Evolutionary conservation across 2,888 invertebrate genomes (phyloP).

Genomic region (Toxonevra muliebris): DNA sequence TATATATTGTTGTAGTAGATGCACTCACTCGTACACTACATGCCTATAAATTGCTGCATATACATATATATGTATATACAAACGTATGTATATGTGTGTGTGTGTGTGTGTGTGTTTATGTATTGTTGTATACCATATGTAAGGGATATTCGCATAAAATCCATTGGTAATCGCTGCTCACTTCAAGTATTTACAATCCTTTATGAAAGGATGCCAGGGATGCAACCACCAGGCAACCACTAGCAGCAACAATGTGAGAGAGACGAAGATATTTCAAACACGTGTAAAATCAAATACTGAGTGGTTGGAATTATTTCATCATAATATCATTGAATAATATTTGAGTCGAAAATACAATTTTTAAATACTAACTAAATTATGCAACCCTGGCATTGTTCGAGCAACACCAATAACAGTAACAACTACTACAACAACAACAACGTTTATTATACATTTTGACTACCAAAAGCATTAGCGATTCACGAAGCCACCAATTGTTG

Average conservation of each 20-base stretch:
- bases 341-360: too few relatives aligned
- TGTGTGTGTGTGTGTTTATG: neutral
- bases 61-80: neutral
- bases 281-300: too few relatives aligned
- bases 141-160: neutral
- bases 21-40: neutral
- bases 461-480: neutral
- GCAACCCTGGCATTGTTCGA: too few relatives aligned
- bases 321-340: too few relatives aligned
- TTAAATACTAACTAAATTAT: too few relatives aligned
- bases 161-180: neutral
- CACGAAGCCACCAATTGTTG: neutral
- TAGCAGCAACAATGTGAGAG: too few relatives aligned
- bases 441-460: conserved; percentile 7
- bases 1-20: conserved; percentile 3
- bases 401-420: neutral
- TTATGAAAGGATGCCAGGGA: too few relatives aligned
- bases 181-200: neutral
- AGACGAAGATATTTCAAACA: too few relatives aligned
- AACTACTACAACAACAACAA: conserved; percentile 19
- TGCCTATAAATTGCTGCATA: neutral
- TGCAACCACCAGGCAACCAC: too few relatives aligned
- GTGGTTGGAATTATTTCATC: too few relatives aligned
- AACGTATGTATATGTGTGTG: neutral
- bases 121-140: neutral